A percentile compares a stretch with the other conserved stretches of the same genome.
Conservation (phyloP, 2,888 invertebrate species). For the Eurytoma californica region DNA sequence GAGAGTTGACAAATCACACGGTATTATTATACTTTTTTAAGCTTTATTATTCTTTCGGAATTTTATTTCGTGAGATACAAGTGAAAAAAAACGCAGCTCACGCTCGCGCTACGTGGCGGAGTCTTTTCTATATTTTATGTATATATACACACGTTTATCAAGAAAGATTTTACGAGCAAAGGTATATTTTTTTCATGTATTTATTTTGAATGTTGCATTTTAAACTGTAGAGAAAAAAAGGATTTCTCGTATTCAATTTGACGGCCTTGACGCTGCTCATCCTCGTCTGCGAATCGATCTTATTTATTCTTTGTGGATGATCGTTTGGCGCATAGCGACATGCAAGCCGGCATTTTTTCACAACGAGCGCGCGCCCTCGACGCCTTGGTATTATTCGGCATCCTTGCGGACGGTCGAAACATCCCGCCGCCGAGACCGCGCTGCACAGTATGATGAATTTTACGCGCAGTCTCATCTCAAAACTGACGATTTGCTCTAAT, state of each 20-base stretch:
- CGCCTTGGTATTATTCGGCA: not conserved
- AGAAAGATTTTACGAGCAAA: conserved; percentile 56
- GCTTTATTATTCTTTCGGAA: conserved; percentile 53
- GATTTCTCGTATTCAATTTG: conserved; percentile 29
- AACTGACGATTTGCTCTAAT: conserved; percentile 19
- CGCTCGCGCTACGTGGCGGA: conserved; percentile 50
- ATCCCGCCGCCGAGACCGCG: not conserved
- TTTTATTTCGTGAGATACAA: conserved; percentile 53
- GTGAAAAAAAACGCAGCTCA: conserved; percentile 56
- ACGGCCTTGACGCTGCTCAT: conserved; percentile 5
- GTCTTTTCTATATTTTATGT: conserved; percentile 52
- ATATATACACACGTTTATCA: conserved; percentile 56
- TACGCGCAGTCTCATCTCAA: conserved; percentile 14
- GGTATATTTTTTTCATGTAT: conserved; percentile 26
- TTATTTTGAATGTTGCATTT: no score
- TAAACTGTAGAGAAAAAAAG: conserved; percentile 23
- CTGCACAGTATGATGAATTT: conserved; percentile 18
- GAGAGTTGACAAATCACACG: conserved; percentile 39
- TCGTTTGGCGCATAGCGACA: conserved; percentile 31
- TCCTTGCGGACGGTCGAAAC: no score
- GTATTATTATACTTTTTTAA: conserved; percentile 43
- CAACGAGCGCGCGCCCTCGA: conserved; percentile 4
- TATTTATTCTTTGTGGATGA: not conserved
- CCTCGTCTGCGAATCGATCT: conserved; percentile 10
- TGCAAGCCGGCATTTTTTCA: conserved; percentile 49